Percentiles rank a stretch among this genome's conserved stretches.
phyloP scores from a whole-genome alignment of 1,140 invertebrate species.

The Plutomurus gul region DNA sequence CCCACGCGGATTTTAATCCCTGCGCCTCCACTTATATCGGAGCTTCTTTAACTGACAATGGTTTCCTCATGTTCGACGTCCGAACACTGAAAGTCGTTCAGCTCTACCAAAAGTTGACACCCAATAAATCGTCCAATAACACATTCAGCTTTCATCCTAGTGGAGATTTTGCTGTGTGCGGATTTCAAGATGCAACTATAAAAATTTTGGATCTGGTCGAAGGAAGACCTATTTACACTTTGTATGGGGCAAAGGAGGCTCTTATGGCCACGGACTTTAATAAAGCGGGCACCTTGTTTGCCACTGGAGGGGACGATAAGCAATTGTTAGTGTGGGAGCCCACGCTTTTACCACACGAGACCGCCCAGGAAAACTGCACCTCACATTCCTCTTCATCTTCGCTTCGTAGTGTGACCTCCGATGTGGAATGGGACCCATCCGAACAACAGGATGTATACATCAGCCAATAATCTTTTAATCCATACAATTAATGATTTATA shows the following conservation, averaged over 20 bases:
- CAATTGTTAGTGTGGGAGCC: constrained; percentile 36
- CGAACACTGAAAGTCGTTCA: constrained; percentile 38
- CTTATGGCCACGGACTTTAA: constrained; percentile 34
- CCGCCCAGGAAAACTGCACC: background rate
- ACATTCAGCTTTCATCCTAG: constrained; percentile 44
- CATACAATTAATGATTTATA: too few species aligned
- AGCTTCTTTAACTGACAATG: constrained; percentile 14
- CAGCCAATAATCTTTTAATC: too few species aligned
- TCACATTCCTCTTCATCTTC: background rate
- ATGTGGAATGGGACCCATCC: background rate
- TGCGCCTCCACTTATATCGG: constrained; percentile 37
- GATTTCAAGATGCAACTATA: constrained; percentile 41
- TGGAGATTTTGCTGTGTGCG: constrained; percentile 49
- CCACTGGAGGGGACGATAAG: constrained; percentile 54
- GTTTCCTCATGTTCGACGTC: constrained; percentile 41
- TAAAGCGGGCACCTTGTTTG: constrained; percentile 31
- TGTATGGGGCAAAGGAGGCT: constrained; percentile 37
- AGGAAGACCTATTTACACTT: constrained; percentile 48
- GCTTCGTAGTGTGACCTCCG: background rate
- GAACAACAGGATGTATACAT: too few species aligned
- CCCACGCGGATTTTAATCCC: constrained; percentile 48
- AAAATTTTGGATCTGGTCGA: constrained; percentile 52
- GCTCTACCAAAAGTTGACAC: constrained; percentile 36
- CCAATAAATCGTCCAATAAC: constrained; percentile 10
- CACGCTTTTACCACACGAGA: constrained; percentile 3